Evolutionary conservation across 2,797 vertebrate species (phyloP).

Genomic region (Menidia menidia): DNA sequence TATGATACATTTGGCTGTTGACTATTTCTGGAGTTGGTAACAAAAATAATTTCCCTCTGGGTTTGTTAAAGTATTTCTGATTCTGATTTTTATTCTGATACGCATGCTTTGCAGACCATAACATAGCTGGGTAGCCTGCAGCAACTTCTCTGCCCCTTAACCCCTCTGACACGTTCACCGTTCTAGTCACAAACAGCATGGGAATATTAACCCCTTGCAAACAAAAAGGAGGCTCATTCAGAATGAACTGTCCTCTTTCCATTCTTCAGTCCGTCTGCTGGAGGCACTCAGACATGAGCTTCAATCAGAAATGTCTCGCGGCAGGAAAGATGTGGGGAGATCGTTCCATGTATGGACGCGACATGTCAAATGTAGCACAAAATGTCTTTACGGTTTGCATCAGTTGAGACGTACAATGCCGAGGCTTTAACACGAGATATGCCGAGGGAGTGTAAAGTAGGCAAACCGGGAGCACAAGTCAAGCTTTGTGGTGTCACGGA

Average conservation of each 20-base stretch:
- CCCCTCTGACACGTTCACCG: neutral
- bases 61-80: too few relatives aligned
- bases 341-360: conserved; percentile 10
- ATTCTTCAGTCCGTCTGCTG: conserved; percentile 46
- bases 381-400: conserved; percentile 49
- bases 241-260: conserved; percentile 47
- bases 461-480: neutral
- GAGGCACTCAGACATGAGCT: conserved; percentile 44
- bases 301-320: conserved; percentile 52
- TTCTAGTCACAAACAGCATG: conserved; percentile 4
- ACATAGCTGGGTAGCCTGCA: conserved; percentile 12
- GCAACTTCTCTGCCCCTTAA: neutral
- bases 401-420: conserved; percentile 8
- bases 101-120: neutral
- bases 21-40: too few relatives aligned
- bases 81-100: too few relatives aligned
- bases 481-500: neutral
- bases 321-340: conserved; percentile 38
- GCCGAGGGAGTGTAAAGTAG: neutral
- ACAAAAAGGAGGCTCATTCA: conserved; percentile 47
- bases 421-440: conserved; percentile 11
- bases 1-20: too few relatives aligned
- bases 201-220: conserved; percentile 19
- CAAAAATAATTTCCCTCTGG: too few relatives aligned
- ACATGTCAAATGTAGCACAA: conserved; percentile 58